These are phyloP conservation scores for Leptopilina drosophilae DNA, from an alignment of 2,888 invertebrate species.

Conservation along the genomic window DNA sequence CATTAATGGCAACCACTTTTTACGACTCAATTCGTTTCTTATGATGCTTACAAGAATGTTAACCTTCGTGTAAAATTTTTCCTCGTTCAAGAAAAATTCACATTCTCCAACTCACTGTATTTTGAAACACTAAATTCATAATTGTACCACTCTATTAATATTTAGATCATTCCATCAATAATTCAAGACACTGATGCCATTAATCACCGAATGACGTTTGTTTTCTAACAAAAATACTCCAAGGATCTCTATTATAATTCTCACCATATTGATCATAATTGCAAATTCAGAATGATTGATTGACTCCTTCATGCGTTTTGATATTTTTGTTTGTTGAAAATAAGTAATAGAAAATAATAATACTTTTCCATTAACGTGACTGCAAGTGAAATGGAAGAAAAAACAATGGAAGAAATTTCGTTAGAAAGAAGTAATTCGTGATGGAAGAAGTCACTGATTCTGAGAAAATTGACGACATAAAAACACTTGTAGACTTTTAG, in stretches of 20 bases:
- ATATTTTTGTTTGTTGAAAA: no score
- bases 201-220: background rate
- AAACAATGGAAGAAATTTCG: background rate
- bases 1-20: constrained; percentile 65
- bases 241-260: background rate
- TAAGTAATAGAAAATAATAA: background rate
- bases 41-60: constrained; percentile 38
- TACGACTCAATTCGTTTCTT: constrained; percentile 62
- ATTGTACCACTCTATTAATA: no score
- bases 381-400: background rate
- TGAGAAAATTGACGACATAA: constrained; percentile 30
- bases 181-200: background rate
- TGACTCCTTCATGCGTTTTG: no score
- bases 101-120: no score
- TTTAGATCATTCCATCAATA: background rate
- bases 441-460: constrained; percentile 22
- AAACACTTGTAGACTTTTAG: constrained; percentile 38
- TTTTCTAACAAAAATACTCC: no score
- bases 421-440: constrained; percentile 1
- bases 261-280: background rate
- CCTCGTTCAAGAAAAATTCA: background rate
- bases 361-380: constrained; percentile 18
- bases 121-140: no score
- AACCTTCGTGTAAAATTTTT: constrained; percentile 37
- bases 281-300: background rate